Evolutionary conservation across 2,113 vertebrate genomes (phyloP).

Genomic region (Elgaria multicarinata): DNA sequence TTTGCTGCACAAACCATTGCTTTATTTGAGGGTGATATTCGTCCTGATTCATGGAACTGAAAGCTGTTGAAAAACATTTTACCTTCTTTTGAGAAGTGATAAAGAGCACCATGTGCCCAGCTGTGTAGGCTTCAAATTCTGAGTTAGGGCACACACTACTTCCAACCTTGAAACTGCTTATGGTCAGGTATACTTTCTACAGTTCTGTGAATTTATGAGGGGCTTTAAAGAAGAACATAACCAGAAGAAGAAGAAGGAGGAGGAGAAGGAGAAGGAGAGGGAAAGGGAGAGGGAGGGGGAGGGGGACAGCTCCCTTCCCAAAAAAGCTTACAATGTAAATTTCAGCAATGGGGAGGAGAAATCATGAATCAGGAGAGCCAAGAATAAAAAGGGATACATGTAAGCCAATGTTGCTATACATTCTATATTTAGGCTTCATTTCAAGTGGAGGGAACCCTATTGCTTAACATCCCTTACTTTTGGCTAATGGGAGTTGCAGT

Average conservation of each 20-base stretch:
- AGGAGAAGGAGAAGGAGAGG: no score
- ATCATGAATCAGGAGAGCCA: not conserved
- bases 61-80: slow-evolving; percentile 10
- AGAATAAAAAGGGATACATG: not conserved
- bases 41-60: not conserved
- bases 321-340: not conserved
- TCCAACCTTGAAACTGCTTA: not conserved
- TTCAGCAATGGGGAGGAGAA: not conserved
- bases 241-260: no score
- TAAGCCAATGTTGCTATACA: not conserved
- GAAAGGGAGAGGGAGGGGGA: no score
- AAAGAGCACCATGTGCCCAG: not conserved
- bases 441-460: no score
- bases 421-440: no score
- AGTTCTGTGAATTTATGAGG: not conserved
- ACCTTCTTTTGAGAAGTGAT: not conserved
- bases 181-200: not conserved
- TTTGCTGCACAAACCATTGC: not conserved
- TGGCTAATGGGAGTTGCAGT: no score
- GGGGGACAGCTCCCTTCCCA: not conserved
- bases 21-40: not conserved
- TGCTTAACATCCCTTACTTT: no score
- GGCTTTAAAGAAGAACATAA: not conserved
- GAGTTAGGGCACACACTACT: not conserved
- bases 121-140: not conserved